Evolutionary conservation across 2,888 invertebrate species (phyloP).

Genomic region (Hipparchia sbordonii): DNA sequence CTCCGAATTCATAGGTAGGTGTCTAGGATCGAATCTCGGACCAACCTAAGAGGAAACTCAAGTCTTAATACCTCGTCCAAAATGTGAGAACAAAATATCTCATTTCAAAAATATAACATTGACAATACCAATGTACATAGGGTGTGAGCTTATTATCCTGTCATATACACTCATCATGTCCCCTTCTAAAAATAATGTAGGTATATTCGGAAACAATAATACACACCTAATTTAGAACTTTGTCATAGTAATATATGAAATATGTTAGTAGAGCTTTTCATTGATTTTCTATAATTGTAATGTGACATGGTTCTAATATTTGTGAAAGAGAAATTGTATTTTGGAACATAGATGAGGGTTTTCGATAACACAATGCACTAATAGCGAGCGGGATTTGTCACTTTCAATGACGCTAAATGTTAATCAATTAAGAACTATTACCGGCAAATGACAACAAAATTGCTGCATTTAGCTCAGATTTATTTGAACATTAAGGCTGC

Average conservation of each 20-base stretch:
- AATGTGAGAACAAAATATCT: slow-evolving; percentile 39
- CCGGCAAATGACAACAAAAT: slow-evolving; percentile 42
- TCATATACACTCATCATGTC: slow-evolving; percentile 70
- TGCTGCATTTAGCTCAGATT: slow-evolving; percentile 29
- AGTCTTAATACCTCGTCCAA: too few species aligned
- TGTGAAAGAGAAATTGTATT: slow-evolving; percentile 18
- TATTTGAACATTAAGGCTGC: background rate
- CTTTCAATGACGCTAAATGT: slow-evolving; percentile 41
- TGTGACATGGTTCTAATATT: slow-evolving; percentile 12
- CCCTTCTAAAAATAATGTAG: slow-evolving; percentile 47
- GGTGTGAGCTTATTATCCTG: slow-evolving; percentile 79
- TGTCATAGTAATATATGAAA: background rate
- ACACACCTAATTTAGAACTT: slow-evolving; percentile 4
- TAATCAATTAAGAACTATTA: slow-evolving; percentile 44
- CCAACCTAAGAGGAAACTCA: too few species aligned
- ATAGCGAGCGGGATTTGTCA: slow-evolving; percentile 45
- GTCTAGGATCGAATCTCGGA: too few species aligned
- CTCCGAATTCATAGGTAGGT: too few species aligned
- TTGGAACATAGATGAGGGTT: slow-evolving; percentile 42
- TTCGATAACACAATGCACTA: slow-evolving; percentile 52
- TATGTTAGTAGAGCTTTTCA: slow-evolving; percentile 22
- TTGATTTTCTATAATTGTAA: background rate
- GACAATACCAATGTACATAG: slow-evolving; percentile 63
- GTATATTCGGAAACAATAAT: slow-evolving; percentile 25
- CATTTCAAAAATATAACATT: slow-evolving; percentile 59